Evolutionary conservation across 2,888 invertebrate species (phyloP), one percentile per base, ranked within the genome.

Genomic region (Lordiphosa andalusiaca): DNA sequence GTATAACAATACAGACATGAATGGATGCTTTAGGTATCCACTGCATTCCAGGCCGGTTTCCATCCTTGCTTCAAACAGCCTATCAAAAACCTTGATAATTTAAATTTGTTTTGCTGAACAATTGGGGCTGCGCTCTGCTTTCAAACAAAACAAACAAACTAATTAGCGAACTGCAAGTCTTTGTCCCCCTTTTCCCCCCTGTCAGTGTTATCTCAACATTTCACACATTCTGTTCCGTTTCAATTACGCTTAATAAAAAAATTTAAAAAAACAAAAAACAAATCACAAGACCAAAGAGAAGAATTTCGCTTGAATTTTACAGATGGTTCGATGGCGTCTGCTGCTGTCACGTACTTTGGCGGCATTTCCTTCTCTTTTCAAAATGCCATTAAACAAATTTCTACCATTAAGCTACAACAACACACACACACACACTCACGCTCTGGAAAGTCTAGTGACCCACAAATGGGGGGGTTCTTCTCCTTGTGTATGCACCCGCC

Each of bases 321-420:
- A 87, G 87, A 85, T 87, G 84, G 84, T 75, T 71, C 71, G 80
- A 73, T 59, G 83, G 78, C 83, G 75, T 72, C 74, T 87, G 87
- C 77, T 86, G 82, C 71, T 86, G 82, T 70, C 70, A 75, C 58
- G 75, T 71, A 66, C 72, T 80, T 69, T 87, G 87, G 87, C 84
- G 73, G 71, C 85, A 75, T 56, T 70, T 85, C 58, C 63, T 86
- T 59, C 63, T 85, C 75, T 78, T 73, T 82, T 75, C 77, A 70
- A 80, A 86, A 78, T 71, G 67, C 59, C 52, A 54, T 61, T 77
- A 66, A 65, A 57, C 59, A 53, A 39, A 60, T 57, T 58, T 59
- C 52, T 50, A 53, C 56, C 47, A 56, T 48, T 44, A 47, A 56
- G 49, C 46, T 38, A 40, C 48, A 23, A 46, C 36, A 40, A 41